These are phyloP conservation scores for Pristionchus pacificus DNA, from an alignment of 1,140 invertebrate species.

Conservation along the genomic window DNA sequence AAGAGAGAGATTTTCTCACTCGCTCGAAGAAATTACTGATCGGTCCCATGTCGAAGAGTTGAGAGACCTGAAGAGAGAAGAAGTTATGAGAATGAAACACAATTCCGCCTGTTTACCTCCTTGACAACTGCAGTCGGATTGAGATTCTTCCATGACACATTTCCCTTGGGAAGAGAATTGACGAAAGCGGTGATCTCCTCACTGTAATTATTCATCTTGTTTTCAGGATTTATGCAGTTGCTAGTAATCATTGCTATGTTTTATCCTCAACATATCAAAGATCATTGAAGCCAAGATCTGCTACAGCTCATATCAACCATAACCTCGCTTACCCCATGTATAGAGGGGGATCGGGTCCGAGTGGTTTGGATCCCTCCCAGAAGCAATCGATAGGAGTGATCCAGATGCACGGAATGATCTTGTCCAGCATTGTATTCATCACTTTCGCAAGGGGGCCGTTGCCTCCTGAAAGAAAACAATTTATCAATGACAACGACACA, in stretches of 20 bases:
- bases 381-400: slow-evolving; percentile 97
- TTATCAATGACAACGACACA: not conserved
- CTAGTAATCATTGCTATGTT: not conserved
- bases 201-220: slow-evolving; percentile 9
- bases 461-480: slow-evolving; percentile 18
- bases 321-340: slow-evolving; percentile 17
- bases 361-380: slow-evolving; percentile 94
- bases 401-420: slow-evolving; percentile 85
- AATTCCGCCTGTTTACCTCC: slow-evolving; percentile 28
- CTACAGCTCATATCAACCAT: too few relatives aligned
- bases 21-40: slow-evolving; percentile 43
- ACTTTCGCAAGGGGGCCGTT: slow-evolving; percentile 37
- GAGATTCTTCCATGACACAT: slow-evolving; percentile 55
- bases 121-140: slow-evolving; percentile 47
- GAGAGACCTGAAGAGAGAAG: not conserved
- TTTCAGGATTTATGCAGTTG: not conserved
- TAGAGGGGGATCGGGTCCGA: slow-evolving; percentile 44
- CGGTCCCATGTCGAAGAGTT: slow-evolving; percentile 45
- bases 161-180: slow-evolving; percentile 44
- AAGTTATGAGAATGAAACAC: not conserved
- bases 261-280: too few relatives aligned
- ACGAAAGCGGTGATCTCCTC: slow-evolving; percentile 30
- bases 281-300: too few relatives aligned
- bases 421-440: slow-evolving; percentile 44
- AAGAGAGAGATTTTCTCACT: slow-evolving; percentile 24